These are phyloP conservation scores for Drosophila helvetica DNA, from an alignment of 2,888 invertebrate species.

Conservation along the genomic window DNA sequence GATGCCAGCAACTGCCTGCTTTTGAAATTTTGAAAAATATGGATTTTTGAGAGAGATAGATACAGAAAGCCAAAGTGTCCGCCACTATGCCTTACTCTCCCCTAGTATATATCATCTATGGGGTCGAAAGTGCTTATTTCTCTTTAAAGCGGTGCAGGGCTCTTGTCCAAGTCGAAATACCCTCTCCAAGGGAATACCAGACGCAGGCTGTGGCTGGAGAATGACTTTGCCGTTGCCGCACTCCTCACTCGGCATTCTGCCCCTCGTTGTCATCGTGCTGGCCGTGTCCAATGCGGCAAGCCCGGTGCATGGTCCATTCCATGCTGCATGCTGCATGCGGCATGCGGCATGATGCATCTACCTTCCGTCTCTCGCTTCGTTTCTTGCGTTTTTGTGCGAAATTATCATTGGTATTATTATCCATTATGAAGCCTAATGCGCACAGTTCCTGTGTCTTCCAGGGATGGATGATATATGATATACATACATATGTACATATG, in stretches of 20 bases:
- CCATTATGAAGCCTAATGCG: conserved; percentile 72
- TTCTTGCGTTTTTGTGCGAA: conserved; percentile 56
- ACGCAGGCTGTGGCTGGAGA: conserved; percentile 24
- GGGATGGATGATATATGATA: background rate
- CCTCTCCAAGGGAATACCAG: background rate
- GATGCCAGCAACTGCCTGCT: no score
- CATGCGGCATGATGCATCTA: background rate
- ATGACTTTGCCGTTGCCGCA: conserved; percentile 40
- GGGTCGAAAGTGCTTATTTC: no score
- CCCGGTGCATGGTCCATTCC: conserved; percentile 22
- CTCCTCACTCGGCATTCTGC: background rate
- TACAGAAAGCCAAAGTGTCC: no score
- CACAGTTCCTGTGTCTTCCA: conserved; percentile 66
- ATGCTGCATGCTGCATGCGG: background rate
- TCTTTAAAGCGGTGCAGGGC: background rate
- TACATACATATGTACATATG: no score
- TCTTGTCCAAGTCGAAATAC: background rate
- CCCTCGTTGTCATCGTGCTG: background rate
- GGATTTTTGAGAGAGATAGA: no score
- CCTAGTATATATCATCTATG: no score
- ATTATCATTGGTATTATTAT: conserved; percentile 72
- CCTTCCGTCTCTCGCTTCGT: conserved; percentile 19
- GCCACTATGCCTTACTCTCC: no score
- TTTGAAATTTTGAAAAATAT: no score
- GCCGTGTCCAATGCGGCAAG: conserved; percentile 53